Base-by-base conservation (phyloP, 1,140 invertebrate species). In the Brachionus koreanus region DNA sequence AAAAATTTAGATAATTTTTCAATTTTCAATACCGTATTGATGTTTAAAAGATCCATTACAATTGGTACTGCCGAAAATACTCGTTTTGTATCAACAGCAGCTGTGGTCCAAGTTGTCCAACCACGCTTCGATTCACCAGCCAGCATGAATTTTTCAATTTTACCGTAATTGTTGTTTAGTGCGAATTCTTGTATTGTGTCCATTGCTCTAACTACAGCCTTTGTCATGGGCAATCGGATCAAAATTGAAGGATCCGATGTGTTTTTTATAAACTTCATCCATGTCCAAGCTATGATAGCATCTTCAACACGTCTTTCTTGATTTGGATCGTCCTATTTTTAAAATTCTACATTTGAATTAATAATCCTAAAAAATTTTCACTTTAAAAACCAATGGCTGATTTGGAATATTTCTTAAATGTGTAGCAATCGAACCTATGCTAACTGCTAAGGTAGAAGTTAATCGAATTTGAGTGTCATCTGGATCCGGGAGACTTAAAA, bases 281-380 rank as follows among this genome's bases (percentile, higher is more conserved):
- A 87, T 13, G 86, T 85, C 85, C 85, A 87, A 1, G 85, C 86
- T 35, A 87, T 84, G 9, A 85, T n/a, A n/a, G n/a, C n/a, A n/a
- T n/a, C n/a, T n/a, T n/a, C n/a, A n/a, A n/a, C n/a, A n/a, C n/a
- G n/a, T n/a, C n/a, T n/a, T n/a, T n/a, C n/a, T n/a, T n/a, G n/a
- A n/a, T n/a, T n/a, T n/a, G n/a, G n/a, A n/a, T n/a, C n/a, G n/a
- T n/a, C n/a, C n/a, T n/a, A n/a, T n/a, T n/a, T n/a, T n/a, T n/a
- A n/a, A n/a, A n/a, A n/a, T n/a, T n/a, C n/a, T n/a, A n/a, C n/a
- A n/a, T n/a, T n/a, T n/a, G n/a, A n/a, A n/a, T n/a, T n/a, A n/a
- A n/a, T n/a, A n/a, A n/a, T n/a, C n/a, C n/a, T n/a, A n/a, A n/a
- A n/a, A n/a, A n/a, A n/a, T n/a, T n/a, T n/a, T n/a, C n/a, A 86